Evolutionary conservation across 2,113 vertebrate genomes (phyloP).

Genomic region (Colistium nudipinnis): DNA sequence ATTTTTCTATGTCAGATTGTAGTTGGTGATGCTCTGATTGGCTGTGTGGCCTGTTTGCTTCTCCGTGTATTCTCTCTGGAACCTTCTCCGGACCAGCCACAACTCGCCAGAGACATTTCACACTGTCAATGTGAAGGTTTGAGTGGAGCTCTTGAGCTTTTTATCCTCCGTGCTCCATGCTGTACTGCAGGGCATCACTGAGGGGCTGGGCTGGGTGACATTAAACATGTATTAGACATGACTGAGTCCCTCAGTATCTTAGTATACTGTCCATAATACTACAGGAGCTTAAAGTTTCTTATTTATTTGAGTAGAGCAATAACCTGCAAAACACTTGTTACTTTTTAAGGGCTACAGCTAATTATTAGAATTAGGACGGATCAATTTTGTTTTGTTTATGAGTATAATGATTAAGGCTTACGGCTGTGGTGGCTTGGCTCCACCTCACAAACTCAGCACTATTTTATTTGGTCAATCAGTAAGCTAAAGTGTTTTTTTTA

Average conservation of each 20-base stretch:
- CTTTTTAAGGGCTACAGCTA: too few species aligned
- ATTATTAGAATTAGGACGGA: too few species aligned
- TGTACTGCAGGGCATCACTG: slow-evolving; percentile 8
- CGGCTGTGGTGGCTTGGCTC: too few species aligned
- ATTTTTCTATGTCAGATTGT: background rate
- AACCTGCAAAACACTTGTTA: too few species aligned
- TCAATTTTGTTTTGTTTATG: too few species aligned
- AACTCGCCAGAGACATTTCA: slow-evolving; percentile 38
- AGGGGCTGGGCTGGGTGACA: slow-evolving; percentile 6
- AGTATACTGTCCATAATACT: slow-evolving; percentile 1
- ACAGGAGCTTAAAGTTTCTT: background rate
- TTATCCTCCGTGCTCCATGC: slow-evolving; percentile 17
- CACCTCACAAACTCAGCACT: too few species aligned
- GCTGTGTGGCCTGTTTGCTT: background rate
- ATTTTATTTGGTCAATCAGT: too few species aligned
- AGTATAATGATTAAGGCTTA: too few species aligned
- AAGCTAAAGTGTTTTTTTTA: too few species aligned
- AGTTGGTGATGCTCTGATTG: background rate
- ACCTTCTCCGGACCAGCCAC: slow-evolving; percentile 9
- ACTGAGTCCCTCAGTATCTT: slow-evolving; percentile 16
- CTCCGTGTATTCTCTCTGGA: slow-evolving; percentile 2
- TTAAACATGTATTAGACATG: slow-evolving; percentile 46
- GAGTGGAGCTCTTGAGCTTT: slow-evolving; percentile 27
- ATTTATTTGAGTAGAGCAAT: too few species aligned
- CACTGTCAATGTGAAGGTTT: slow-evolving; percentile 22